Evolutionary conservation across 2,888 invertebrate species (phyloP).

Genomic region (Brenthis ino): DNA sequence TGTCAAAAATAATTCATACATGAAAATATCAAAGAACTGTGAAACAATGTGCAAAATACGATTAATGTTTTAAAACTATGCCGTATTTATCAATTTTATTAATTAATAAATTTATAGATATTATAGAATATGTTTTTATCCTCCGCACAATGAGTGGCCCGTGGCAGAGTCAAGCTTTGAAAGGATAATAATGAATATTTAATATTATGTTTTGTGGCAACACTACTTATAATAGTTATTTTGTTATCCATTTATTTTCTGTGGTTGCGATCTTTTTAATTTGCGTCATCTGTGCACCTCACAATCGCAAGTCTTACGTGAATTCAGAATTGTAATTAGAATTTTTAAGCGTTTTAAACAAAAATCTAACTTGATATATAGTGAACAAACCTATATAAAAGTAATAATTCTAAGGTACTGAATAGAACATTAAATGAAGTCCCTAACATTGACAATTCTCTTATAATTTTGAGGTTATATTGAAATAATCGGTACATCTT

Average conservation of each 20-base stretch:
- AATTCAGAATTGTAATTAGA: conserved; percentile 21
- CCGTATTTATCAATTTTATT: no score
- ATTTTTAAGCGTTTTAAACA: conserved; percentile 21
- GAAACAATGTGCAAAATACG: no score
- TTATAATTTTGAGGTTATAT: conserved; percentile 60
- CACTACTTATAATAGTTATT: neutral
- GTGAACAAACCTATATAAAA: conserved; percentile 12
- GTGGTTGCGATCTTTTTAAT: neutral
- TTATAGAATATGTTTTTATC: no score
- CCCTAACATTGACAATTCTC: neutral
- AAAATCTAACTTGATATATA: conserved; percentile 10
- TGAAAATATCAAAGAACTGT: no score
- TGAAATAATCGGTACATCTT: conserved; percentile 23
- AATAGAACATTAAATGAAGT: neutral
- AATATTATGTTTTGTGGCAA: no score
- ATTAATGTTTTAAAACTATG: no score
- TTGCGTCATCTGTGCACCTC: conserved; percentile 18
- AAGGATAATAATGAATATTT: no score
- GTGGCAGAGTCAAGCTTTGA: no score
- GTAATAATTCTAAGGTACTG: conserved; percentile 8
- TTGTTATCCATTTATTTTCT: conserved; percentile 4
- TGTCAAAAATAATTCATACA: no score
- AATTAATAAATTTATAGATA: no score
- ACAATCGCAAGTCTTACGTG: conserved; percentile 38
- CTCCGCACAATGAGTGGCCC: no score